Evolutionary conservation across 2,797 vertebrate species (phyloP).

Genomic region (Ambastaia sidthimunki): DNA sequence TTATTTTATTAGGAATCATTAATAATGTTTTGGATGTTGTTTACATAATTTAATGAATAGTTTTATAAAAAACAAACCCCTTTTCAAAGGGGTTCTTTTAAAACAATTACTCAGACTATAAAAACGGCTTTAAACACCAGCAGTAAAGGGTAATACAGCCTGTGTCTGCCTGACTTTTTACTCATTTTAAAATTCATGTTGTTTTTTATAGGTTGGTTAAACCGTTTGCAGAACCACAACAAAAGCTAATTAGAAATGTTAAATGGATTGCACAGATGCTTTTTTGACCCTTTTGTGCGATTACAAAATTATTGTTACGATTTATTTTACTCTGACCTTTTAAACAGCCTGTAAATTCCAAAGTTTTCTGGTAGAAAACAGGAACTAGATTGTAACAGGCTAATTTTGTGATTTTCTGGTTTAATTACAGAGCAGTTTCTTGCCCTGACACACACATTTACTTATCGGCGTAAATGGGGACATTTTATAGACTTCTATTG

Average conservation of each 20-base stretch:
- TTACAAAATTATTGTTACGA: conserved; percentile 6
- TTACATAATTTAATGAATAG: conserved; percentile 1
- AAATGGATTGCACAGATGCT: background rate
- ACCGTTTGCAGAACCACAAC: conserved; percentile 42
- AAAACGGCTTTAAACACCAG: background rate
- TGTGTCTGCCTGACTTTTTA: conserved; percentile 13
- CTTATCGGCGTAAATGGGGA: too few relatives aligned
- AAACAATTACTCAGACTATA: conserved; percentile 1
- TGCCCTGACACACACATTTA: too few relatives aligned
- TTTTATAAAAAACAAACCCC: background rate
- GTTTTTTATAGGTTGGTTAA: conserved; percentile 14
- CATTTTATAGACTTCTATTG: too few relatives aligned
- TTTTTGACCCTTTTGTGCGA: conserved; percentile 19
- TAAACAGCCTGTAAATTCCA: background rate
- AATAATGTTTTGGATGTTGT: background rate
- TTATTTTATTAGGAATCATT: conserved; percentile 12
- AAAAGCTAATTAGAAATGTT: conserved; percentile 20
- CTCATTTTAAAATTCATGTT: background rate
- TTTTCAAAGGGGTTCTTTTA: background rate
- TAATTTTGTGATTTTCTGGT: background rate
- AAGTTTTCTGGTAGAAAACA: background rate
- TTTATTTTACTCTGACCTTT: background rate
- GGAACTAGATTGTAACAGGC: background rate
- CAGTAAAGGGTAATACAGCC: background rate
- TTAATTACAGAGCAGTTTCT: background rate